These are phyloP conservation scores for Drosophila phalerata DNA, from an alignment of 2,888 invertebrate species.

Conservation along the genomic window DNA sequence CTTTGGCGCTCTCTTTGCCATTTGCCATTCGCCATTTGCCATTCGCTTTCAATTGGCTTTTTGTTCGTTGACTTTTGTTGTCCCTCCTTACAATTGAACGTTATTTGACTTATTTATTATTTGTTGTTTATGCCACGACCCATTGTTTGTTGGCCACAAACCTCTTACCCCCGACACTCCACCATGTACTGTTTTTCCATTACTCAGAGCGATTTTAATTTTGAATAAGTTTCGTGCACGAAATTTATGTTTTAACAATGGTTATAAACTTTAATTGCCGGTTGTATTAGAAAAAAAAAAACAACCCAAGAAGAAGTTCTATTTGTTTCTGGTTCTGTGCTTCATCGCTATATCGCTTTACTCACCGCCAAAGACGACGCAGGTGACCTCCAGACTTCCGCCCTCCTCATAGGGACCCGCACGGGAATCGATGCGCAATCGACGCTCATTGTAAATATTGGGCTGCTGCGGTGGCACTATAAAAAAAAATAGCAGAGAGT, in stretches of 20 bases:
- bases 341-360: slow-evolving; percentile 32
- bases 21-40: slow-evolving; percentile 44
- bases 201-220: slow-evolving; percentile 63
- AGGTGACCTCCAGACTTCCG: slow-evolving; percentile 89
- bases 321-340: neutral
- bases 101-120: slow-evolving; percentile 67
- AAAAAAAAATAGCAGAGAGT: neutral
- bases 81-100: slow-evolving; percentile 62
- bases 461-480: slow-evolving; percentile 90
- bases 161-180: neutral
- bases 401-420: slow-evolving; percentile 91
- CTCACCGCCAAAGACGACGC: slow-evolving; percentile 91
- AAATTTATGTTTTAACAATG: slow-evolving; percentile 63
- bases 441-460: slow-evolving; percentile 89
- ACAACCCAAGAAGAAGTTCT: neutral
- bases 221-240: slow-evolving; percentile 63
- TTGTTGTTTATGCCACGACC: slow-evolving; percentile 57
- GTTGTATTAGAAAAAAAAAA: slow-evolving; percentile 37
- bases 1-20: slow-evolving; percentile 45
- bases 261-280: slow-evolving; percentile 65
- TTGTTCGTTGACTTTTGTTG: slow-evolving; percentile 56
- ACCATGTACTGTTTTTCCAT: slow-evolving; percentile 28
- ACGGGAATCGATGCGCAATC: slow-evolving; percentile 87
- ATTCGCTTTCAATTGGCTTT: slow-evolving; percentile 59
- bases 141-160: slow-evolving; percentile 45